Conservation (phyloP, 2,113 vertebrate species). For the Rhinopomastus cyanomelas region DNA sequence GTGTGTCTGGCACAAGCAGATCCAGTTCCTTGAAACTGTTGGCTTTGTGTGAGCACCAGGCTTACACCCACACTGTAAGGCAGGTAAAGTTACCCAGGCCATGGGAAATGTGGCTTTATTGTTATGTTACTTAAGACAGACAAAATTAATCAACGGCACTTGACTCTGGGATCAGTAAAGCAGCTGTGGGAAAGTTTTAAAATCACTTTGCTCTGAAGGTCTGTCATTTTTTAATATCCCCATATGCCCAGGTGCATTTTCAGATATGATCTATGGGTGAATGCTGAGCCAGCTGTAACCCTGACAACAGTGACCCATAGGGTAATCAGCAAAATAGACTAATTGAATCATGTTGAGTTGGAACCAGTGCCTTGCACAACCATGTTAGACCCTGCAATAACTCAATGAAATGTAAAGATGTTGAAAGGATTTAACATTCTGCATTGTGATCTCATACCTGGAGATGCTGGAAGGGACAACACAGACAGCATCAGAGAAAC, state of each 20-base stretch:
- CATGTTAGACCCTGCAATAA: neutral
- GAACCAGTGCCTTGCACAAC: neutral
- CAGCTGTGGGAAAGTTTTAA: neutral
- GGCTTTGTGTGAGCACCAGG: neutral
- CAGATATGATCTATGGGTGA: neutral
- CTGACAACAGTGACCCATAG: slow-evolving; percentile 28
- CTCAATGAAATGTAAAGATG: neutral
- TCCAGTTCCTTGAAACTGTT: neutral
- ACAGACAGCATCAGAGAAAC: neutral
- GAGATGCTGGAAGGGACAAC: neutral
- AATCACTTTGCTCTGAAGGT: neutral
- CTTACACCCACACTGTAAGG: accelerated
- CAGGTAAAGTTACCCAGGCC: neutral
- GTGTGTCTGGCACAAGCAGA: neutral
- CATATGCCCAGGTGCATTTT: slow-evolving; percentile 21
- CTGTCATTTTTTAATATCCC: slow-evolving; percentile 16
- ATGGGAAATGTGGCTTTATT: neutral
- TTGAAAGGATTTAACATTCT: neutral
- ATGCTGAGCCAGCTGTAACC: slow-evolving; percentile 9
- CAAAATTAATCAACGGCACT: neutral
- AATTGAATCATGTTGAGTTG: slow-evolving; percentile 30
- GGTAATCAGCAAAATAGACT: slow-evolving; percentile 41
- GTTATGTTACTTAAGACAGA: neutral
- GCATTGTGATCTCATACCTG: neutral
- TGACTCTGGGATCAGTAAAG: neutral